Conservation (phyloP, 2,888 invertebrate species). For the Drosophila neonasuta region DNA sequence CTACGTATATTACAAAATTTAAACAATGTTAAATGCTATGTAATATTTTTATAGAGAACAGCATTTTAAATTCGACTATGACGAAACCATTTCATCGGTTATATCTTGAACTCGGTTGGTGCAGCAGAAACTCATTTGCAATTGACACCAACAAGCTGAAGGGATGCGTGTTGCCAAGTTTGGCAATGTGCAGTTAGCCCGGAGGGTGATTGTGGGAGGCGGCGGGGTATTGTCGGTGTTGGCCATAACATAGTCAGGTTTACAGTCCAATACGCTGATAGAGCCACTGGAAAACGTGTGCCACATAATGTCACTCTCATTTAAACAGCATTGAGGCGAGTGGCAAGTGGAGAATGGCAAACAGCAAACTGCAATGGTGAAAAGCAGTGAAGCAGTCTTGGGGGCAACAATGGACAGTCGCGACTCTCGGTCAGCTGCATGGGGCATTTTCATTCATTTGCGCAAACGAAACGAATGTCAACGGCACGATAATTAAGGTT, state of each 20-base stretch:
- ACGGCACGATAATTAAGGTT: conserved; percentile 73
- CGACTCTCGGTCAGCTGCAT: conserved; percentile 44
- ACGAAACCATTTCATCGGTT: not conserved
- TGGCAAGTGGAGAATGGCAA: conserved; percentile 15
- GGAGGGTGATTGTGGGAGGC: not conserved
- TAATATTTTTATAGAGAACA: not conserved
- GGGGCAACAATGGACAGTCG: conserved; percentile 6
- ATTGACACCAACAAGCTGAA: conserved; percentile 5
- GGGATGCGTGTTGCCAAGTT: conserved; percentile 6
- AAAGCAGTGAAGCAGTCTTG: conserved; percentile 7
- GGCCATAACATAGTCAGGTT: conserved; percentile 39
- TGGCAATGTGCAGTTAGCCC: not conserved
- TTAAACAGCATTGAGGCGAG: conserved; percentile 44
- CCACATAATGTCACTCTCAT: conserved; percentile 73
- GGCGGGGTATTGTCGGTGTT: conserved; percentile 10
- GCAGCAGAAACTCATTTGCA: conserved; percentile 71
- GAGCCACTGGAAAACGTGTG: conserved; percentile 60
- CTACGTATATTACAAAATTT: no score
- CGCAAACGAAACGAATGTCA: conserved; percentile 61
- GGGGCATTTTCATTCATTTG: conserved; percentile 46
- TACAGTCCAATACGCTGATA: conserved; percentile 29
- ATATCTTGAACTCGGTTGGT: conserved; percentile 25
- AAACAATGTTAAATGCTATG: no score
- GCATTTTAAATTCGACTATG: conserved; percentile 16
- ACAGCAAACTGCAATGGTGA: not conserved